Percentiles rank a stretch among this genome's conserved stretches.
These are phyloP conservation scores for Hylaea fasciaria DNA, from an alignment of 2,888 invertebrate species.

Conservation along the genomic window DNA sequence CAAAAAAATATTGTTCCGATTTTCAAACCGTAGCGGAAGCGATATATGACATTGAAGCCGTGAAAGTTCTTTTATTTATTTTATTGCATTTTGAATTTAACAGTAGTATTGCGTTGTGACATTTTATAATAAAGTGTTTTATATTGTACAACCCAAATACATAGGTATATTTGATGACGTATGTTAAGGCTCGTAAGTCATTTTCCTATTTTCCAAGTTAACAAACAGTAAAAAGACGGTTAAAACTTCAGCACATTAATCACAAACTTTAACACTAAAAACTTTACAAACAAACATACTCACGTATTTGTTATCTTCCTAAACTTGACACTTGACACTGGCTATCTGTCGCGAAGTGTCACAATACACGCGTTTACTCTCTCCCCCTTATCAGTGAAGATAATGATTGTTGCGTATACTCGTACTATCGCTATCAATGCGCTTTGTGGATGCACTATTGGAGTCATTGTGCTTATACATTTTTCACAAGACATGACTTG, in stretches of 20 bases:
- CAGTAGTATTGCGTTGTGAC: too few relatives aligned
- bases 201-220: too few relatives aligned
- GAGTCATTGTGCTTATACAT: slow-evolving; percentile 35
- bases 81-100: too few relatives aligned
- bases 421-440: slow-evolving; percentile 17
- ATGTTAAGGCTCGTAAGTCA: too few relatives aligned
- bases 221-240: too few relatives aligned
- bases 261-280: slow-evolving; percentile 26
- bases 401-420: slow-evolving; percentile 30
- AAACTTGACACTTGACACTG: slow-evolving; percentile 58
- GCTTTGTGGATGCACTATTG: slow-evolving; percentile 34
- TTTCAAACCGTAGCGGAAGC: too few relatives aligned
- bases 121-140: too few relatives aligned
- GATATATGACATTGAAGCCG: too few relatives aligned
- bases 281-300: slow-evolving; percentile 40
- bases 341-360: slow-evolving; percentile 61
- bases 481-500: neutral
- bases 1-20: too few relatives aligned
- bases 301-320: slow-evolving; percentile 48
- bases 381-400: slow-evolving; percentile 44
- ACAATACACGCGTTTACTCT: slow-evolving; percentile 63
- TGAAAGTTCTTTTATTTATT: too few relatives aligned
- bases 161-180: too few relatives aligned
- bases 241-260: neutral
- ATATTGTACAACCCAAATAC: too few relatives aligned